Conservation (phyloP, 2,888 invertebrate species). For the Cephus spinipes region DNA sequence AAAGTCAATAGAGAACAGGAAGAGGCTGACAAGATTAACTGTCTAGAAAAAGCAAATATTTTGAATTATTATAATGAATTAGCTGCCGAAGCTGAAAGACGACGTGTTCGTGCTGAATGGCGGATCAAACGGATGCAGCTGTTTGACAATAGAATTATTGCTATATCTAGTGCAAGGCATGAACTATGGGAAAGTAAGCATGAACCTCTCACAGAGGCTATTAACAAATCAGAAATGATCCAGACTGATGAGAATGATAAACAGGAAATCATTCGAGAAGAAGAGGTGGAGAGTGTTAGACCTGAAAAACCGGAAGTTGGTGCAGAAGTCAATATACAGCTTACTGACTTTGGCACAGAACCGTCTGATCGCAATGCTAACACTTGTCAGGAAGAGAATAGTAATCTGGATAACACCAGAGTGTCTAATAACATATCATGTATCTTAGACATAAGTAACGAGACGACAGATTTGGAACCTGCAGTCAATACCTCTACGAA, state of each 20-base stretch:
- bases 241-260: constrained; percentile 36
- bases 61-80: constrained; percentile 76
- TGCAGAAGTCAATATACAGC: background rate
- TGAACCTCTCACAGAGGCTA: background rate
- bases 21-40: constrained; percentile 37
- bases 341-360: constrained; percentile 13
- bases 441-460: background rate
- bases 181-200: constrained; percentile 16
- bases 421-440: background rate
- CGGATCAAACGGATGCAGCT: constrained; percentile 67
- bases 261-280: constrained; percentile 63
- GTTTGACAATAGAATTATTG: constrained; percentile 49
- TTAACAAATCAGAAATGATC: background rate
- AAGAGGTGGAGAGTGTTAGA: constrained; percentile 65
- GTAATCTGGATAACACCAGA: constrained; percentile 6
- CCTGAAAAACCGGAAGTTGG: constrained; percentile 30
- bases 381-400: constrained; percentile 20
- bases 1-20: constrained; percentile 43
- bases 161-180: constrained; percentile 28
- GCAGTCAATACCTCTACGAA: background rate
- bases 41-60: constrained; percentile 63
- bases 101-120: constrained; percentile 71
- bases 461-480: background rate
- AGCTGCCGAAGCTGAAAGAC: constrained; percentile 72
- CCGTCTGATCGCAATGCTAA: constrained; percentile 9